Conservation (phyloP, 2,888 invertebrate genomes). For the Carterocephalus palaemon region DNA sequence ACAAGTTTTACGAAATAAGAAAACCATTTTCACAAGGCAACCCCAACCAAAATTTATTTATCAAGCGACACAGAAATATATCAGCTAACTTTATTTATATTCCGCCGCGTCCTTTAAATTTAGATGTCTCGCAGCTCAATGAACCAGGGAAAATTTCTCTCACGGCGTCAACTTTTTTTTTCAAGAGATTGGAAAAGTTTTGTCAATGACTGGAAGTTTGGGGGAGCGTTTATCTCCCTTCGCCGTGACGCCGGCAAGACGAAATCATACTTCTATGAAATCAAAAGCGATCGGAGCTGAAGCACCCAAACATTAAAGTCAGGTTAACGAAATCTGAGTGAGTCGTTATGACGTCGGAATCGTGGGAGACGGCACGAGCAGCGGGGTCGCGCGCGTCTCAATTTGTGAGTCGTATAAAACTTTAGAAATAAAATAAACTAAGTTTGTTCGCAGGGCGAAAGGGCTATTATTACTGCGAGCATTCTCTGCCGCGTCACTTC, state of each 20-base stretch:
- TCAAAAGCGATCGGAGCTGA: conserved; percentile 6
- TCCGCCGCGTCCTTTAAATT: conserved; percentile 24
- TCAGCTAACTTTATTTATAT: conserved; percentile 22
- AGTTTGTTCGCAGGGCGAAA: conserved; percentile 5
- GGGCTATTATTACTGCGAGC: conserved; percentile 12
- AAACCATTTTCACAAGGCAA: conserved; percentile 5
- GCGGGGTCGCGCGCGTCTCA: conserved; percentile 2
- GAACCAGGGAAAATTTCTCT: conserved; percentile 18
- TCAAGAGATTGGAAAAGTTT: conserved; percentile 51
- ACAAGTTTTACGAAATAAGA: not conserved
- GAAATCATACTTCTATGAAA: conserved; percentile 27
- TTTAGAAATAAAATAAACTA: conserved; percentile 13
- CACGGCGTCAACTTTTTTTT: conserved; percentile 29
- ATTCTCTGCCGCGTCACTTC: conserved; percentile 3
- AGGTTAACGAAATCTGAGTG: conserved; percentile 5
- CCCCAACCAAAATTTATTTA: conserved; percentile 13
- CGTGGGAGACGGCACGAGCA: conserved; percentile 4
- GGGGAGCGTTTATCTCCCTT: conserved; percentile 36
- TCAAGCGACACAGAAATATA: conserved; percentile 22
- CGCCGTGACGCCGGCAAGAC: conserved; percentile 36
- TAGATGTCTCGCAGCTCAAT: conserved; percentile 21
- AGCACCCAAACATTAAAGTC: conserved; percentile 5
- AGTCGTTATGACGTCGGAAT: conserved; percentile 3
- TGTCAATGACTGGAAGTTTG: conserved; percentile 35
- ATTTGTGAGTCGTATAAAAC: conserved; percentile 10